Percentiles rank a stretch among this genome's conserved stretches.
Evolutionary conservation across 64 coral and sea anemone species (phyloP).

Genomic region (Hydrozoanthus tunicans): DNA sequence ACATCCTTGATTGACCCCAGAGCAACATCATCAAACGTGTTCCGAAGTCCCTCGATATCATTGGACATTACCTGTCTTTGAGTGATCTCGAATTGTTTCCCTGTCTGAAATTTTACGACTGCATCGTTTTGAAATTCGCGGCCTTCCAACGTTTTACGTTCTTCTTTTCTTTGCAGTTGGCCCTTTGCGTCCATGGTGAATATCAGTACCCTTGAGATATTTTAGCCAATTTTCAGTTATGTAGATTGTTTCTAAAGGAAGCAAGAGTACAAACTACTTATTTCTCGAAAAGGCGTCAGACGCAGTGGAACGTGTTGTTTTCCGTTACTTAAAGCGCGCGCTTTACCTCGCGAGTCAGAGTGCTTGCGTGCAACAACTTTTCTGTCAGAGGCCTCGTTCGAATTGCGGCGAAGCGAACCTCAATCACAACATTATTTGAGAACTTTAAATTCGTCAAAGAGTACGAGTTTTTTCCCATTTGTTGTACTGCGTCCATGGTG

Average conservation of each 20-base stretch:
- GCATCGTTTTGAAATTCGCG: background rate
- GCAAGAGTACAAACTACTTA: too few species aligned
- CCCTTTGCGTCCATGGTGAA: background rate
- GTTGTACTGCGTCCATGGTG: background rate
- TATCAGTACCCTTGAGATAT: background rate
- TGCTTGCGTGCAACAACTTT: too few species aligned
- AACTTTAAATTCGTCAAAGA: too few species aligned
- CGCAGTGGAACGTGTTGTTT: too few species aligned
- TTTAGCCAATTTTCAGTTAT: too few species aligned
- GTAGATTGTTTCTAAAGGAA: too few species aligned
- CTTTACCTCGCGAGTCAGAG: too few species aligned
- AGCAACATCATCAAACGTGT: background rate
- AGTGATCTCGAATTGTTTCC: background rate
- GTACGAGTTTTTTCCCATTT: background rate
- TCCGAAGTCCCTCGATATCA: background rate
- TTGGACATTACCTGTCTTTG: background rate
- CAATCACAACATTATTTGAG: too few species aligned
- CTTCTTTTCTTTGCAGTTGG: background rate
- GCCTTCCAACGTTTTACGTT: background rate
- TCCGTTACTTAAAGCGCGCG: too few species aligned
- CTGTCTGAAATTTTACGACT: background rate
- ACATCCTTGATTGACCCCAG: background rate
- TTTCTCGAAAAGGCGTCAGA: too few species aligned
- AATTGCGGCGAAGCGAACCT: too few species aligned
- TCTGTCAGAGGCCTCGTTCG: too few species aligned